Base-by-base conservation (phyloP, 2,888 invertebrate genomes). In the Hirtodrosophila cameraria region DNA sequence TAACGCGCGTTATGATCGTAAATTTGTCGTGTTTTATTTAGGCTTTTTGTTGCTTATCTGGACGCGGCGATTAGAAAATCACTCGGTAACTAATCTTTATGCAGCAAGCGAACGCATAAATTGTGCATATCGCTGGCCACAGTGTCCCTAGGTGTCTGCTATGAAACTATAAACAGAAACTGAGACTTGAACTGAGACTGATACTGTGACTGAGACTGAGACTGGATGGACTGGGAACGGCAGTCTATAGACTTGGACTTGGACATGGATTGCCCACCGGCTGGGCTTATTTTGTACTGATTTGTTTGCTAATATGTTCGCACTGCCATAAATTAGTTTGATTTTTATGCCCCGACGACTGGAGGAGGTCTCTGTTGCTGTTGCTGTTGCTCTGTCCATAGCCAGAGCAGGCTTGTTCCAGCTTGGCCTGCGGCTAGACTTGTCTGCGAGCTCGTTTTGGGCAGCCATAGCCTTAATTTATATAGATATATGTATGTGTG, bases 291-390 rank as follows among this genome's bases (percentile, higher is more conserved):
- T 85, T 88, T 88, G 88, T 86, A 87, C 87, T 87, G 83, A 88
- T 87, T 81, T 80, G 87, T 76, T 88, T 88, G 79, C 88, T 85
- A 86, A 88, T 86, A 87, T 74, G 88, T 85, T 87, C 64, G 87
- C 86, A 70, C 78, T 75, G 88, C 76, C 76, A 87, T 86, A 86
- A 87, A 88, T 86, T 85, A 80, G 73, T 75, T 74, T 78, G 85
- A 86, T 75, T 78, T 78, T 73, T 67, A 63, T 73, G 60, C 67
- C 54, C 52, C 25, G 49, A 31, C 60, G 68, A 61, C 66, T 52
- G 70, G 39, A 63, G 65, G 75, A 65, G 72, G 71, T 58, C 52
- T 49, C 35, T 23, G 18, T 18, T 18, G 4, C 18, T 5, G 18
- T 18, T 5, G 3, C 18, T 18, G 18, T 18, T 5, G 3, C 5